Percentiles rank a stretch among this genome's conserved stretches.
These are phyloP conservation scores for Arctopsyche grandis DNA, from an alignment of 1,140 invertebrate species.

Conservation along the genomic window DNA sequence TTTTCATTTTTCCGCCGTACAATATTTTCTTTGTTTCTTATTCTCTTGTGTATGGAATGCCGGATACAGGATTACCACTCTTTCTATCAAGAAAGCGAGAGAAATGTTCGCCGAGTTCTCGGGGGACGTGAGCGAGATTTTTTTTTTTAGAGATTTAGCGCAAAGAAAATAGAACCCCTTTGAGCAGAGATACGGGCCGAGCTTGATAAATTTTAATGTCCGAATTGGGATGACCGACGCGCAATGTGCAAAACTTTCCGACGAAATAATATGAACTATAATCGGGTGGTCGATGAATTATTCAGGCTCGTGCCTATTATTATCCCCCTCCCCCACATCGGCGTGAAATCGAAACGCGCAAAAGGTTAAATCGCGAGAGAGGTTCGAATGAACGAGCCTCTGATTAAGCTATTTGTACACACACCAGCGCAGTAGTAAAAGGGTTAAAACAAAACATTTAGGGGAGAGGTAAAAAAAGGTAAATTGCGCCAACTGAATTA, in stretches of 20 bases:
- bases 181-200: neutral
- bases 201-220: slow-evolving; percentile 30
- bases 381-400: neutral
- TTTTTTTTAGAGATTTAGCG: slow-evolving; percentile 1
- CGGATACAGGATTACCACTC: slow-evolving; percentile 10
- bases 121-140: slow-evolving; percentile 17
- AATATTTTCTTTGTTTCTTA: slow-evolving; percentile 25
- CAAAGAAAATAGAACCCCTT: neutral
- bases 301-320: too few species aligned
- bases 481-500: neutral
- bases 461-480: neutral
- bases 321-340: too few species aligned
- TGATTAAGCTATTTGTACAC: neutral
- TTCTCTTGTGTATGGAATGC: slow-evolving; percentile 12
- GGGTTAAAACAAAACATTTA: slow-evolving; percentile 2
- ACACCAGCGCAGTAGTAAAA: neutral
- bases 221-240: too few species aligned
- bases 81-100: slow-evolving; percentile 28
- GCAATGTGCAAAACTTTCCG: too few species aligned
- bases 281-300: too few species aligned
- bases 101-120: neutral
- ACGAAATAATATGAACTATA: too few species aligned
- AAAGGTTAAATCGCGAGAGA: neutral
- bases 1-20: slow-evolving; percentile 13
- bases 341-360: too few species aligned